A percentile compares a stretch with the other conserved stretches of the same genome.
These are phyloP conservation scores for Sebastes nivosus DNA, from an alignment of 2,797 vertebrate genomes.

Conservation along the genomic window DNA sequence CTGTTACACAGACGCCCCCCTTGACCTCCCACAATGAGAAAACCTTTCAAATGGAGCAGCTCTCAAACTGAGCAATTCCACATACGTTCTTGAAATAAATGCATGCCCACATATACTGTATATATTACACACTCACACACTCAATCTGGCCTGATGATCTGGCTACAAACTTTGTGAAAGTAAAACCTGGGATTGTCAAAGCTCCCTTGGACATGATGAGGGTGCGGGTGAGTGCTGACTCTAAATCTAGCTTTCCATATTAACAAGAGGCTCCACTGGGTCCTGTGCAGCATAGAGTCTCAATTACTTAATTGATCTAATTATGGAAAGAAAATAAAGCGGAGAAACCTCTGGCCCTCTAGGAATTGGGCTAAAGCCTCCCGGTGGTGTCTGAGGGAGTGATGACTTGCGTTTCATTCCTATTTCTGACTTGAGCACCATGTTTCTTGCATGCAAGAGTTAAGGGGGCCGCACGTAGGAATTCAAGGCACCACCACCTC, in stretches of 20 bases:
- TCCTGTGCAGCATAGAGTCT: constrained; percentile 64
- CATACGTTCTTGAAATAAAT: constrained; percentile 36
- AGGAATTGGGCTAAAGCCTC: constrained; percentile 70
- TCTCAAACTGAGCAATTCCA: constrained; percentile 14
- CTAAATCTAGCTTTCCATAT: constrained; percentile 54
- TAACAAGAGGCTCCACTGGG: constrained; percentile 60
- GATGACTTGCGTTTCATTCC: constrained; percentile 69
- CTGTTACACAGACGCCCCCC: constrained; percentile 9
- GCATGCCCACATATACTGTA: constrained; percentile 17
- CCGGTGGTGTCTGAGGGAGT: constrained; percentile 53
- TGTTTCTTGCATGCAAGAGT: constrained; percentile 74
- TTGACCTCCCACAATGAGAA: not conserved
- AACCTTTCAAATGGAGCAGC: not conserved
- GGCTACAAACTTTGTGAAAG: constrained; percentile 44
- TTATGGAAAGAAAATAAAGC: constrained; percentile 73
- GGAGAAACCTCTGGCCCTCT: constrained; percentile 71
- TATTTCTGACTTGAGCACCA: constrained; percentile 79
- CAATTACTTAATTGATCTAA: constrained; percentile 69
- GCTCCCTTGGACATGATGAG: constrained; percentile 49
- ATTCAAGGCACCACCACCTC: constrained; percentile 80
- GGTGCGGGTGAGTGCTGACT: constrained; percentile 11
- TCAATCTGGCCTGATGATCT: constrained; percentile 32
- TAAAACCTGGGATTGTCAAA: constrained; percentile 74
- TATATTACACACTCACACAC: constrained; percentile 16
- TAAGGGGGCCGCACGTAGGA: constrained; percentile 56